Evolutionary conservation across 37 sponge, comb jelly and placozoan genomes (phyloP).

Genomic region (Oscarella lobularis): DNA sequence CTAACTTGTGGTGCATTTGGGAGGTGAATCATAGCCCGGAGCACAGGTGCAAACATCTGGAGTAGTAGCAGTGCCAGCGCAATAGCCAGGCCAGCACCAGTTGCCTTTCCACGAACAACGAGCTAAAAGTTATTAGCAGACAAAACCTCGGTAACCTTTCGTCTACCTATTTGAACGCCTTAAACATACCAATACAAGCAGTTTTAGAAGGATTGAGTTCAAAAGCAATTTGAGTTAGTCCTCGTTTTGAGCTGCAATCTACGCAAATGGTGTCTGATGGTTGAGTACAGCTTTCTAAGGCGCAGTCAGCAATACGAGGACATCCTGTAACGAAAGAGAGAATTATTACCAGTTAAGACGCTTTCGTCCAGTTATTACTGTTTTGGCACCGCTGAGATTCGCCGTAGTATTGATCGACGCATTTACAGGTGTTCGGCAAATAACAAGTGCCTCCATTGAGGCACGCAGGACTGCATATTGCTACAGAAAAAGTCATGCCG

Average conservation of each 20-base stretch:
- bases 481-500: too few species aligned
- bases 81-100: conserved; percentile 2
- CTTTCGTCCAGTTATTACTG: too few species aligned
- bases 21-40: background rate
- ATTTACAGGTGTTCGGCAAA: background rate
- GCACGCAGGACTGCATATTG: background rate
- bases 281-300: background rate
- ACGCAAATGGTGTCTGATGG: background rate
- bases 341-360: too few species aligned
- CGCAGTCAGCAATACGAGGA: background rate
- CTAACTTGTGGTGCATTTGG: background rate
- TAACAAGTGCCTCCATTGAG: background rate
- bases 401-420: background rate
- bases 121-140: background rate
- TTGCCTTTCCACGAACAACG: background rate
- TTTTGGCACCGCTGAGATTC: background rate
- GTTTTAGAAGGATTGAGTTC: background rate
- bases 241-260: background rate
- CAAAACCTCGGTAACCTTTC: background rate
- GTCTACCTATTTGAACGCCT: background rate
- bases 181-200: background rate
- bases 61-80: background rate
- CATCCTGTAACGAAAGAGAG: background rate
- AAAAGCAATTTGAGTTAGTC: background rate
- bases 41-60: background rate